Conservation (phyloP, 2,797 vertebrate genomes). For the Valencia hispanica region DNA sequence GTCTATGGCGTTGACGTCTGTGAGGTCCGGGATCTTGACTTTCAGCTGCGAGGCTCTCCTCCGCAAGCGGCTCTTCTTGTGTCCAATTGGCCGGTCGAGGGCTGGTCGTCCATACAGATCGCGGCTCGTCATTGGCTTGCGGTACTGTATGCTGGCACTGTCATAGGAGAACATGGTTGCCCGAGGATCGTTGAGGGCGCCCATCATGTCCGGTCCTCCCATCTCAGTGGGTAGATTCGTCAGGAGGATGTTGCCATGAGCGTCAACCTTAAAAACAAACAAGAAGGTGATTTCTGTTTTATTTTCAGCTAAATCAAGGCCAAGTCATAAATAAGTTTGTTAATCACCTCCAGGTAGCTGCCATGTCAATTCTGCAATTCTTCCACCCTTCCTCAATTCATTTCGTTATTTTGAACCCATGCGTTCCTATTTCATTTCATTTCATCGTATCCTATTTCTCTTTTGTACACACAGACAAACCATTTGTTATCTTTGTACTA, state of each 20-base stretch:
- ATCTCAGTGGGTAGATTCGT: conserved; percentile 86
- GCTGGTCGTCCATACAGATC: conserved; percentile 84
- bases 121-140: conserved; percentile 86
- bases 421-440: neutral
- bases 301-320: neutral
- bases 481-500: neutral
- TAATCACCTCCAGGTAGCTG: neutral
- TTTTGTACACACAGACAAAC: neutral
- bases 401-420: neutral
- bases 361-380: neutral
- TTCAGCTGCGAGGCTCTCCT: conserved; percentile 92
- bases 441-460: neutral
- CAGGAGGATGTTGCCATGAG: conserved; percentile 89
- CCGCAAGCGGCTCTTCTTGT: conserved; percentile 86
- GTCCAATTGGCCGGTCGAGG: conserved; percentile 82
- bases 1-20: conserved; percentile 95
- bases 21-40: conserved; percentile 96
- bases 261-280: conserved; percentile 83
- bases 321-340: neutral
- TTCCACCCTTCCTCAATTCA: neutral
- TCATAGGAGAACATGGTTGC: conserved; percentile 85
- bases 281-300: neutral
- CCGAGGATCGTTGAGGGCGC: conserved; percentile 78
- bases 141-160: conserved; percentile 91
- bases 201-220: conserved; percentile 83